Evolutionary conservation across 2,888 invertebrate species (phyloP).

Genomic region (Nasonia oneida): DNA sequence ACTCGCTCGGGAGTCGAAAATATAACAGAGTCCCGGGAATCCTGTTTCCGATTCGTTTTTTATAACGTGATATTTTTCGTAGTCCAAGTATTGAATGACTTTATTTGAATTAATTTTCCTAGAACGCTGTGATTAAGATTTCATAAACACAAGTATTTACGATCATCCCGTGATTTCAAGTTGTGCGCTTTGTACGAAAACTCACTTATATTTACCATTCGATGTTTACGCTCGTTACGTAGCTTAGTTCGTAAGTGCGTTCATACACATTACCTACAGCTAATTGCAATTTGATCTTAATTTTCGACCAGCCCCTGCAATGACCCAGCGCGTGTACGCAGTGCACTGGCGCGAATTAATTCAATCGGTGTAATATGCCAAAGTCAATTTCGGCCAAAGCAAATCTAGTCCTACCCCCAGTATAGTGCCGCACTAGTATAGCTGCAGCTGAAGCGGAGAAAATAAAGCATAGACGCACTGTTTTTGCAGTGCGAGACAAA

Average conservation of each 20-base stretch:
- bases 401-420: background rate
- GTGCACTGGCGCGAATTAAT: background rate
- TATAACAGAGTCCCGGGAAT: too few species aligned
- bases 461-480: background rate
- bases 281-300: background rate
- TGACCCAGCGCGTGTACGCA: too few species aligned
- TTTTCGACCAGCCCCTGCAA: background rate
- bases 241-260: background rate
- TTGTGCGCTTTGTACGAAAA: background rate
- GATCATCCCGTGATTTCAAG: too few species aligned
- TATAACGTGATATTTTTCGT: too few species aligned
- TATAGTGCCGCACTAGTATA: background rate
- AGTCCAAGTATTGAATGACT: too few species aligned
- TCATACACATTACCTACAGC: background rate
- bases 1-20: too few species aligned
- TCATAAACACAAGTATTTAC: too few species aligned
- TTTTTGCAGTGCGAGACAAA: background rate
- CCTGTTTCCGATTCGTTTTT: too few species aligned
- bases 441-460: background rate
- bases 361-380: background rate
- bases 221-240: background rate
- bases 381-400: background rate
- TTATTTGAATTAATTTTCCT: too few species aligned
- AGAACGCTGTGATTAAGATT: too few species aligned
- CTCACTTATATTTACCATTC: background rate